Base-by-base conservation (phyloP, 2,113 vertebrate genomes). In the Paradoxurus hermaphroditus region DNA sequence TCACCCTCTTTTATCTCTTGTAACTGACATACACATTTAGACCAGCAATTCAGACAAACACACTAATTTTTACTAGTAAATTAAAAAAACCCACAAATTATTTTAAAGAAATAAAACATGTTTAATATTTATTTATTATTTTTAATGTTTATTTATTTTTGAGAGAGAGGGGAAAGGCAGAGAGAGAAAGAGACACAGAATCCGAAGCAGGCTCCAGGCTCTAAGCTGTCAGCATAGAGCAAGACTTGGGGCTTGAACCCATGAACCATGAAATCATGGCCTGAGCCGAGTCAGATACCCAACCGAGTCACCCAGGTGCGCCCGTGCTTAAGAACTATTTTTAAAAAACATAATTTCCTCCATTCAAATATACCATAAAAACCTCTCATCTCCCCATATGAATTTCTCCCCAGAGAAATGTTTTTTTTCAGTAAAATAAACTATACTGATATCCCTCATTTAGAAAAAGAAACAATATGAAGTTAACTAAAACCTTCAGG, bases 331-430 rank as follows among this genome's bases (percentile, higher is more conserved):
- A 56, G 36, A 92, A 85, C 13, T 96, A 62, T 34, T 59, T 85
- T n/a, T 89, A 94, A 49, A 93, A 90, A 90, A 84, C 31, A 59
- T 4, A 88, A 85, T 31, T 84, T 70, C 31, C 9, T 79, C 7
- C 36, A 65, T 86, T 94, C 29, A 73, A 95, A 96, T 78, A 90
- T 10, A 77, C 56, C 72, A 70, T 70, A 91, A 95, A 68, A 70
- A 34, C 18, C 11, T 53, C 19, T 93, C 21, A 49, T 81, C 72
- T 67, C 36, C 44, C 34, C 15, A 70, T 21, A 84, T 84, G 36
- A 94, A 88, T 31, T 11, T 67, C 41, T 13, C 34, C 86, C 34
- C 51, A 51, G 15, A 29, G 51, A 90, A 90, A 51, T 85, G 44
- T 56, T 89, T 85, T 90, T 65, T 39, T 53, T 70, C 63, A 90